These are phyloP conservation scores for Lates calcarifer DNA, from an alignment of 2,113 vertebrate species.

Conservation along the genomic window DNA sequence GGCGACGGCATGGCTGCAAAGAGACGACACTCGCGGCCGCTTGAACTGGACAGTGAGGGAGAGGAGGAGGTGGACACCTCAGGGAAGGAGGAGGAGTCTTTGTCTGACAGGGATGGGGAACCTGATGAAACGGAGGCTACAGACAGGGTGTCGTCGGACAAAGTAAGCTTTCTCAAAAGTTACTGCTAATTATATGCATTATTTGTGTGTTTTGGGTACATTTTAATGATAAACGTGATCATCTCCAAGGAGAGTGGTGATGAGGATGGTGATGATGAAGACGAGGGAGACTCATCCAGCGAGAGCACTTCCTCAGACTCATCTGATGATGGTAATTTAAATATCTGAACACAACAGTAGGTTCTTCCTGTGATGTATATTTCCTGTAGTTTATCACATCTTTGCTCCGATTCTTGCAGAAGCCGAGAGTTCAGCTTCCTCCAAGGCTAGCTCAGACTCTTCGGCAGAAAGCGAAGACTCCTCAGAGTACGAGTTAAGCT, in stretches of 20 bases:
- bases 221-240: neutral
- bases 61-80: conserved; percentile 93
- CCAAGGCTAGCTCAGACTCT: conserved; percentile 87
- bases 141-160: conserved; percentile 81
- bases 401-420: conserved; percentile 72
- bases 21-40: conserved; percentile 88
- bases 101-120: conserved; percentile 91
- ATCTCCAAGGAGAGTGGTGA: conserved; percentile 70
- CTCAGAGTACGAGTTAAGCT: conserved; percentile 92
- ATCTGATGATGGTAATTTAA: conserved; percentile 89
- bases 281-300: conserved; percentile 84
- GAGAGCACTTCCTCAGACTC: conserved; percentile 89
- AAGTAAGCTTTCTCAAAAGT: conserved; percentile 77
- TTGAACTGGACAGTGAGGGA: conserved; percentile 96
- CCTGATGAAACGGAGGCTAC: conserved; percentile 80
- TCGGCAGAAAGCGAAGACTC: conserved; percentile 89
- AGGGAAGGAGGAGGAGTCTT: conserved; percentile 85
- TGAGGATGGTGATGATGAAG: conserved; percentile 74
- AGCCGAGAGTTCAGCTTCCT: conserved; percentile 83
- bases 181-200: neutral
- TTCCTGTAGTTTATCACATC: neutral
- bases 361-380: neutral
- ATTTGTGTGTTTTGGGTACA: neutral
- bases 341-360: neutral
- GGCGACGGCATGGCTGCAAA: conserved; percentile 84